Evolutionary conservation across 1,140 invertebrate genomes (phyloP), one percentile per base, ranked within the genome.

Genomic region (Atopsyche davidsoni): DNA sequence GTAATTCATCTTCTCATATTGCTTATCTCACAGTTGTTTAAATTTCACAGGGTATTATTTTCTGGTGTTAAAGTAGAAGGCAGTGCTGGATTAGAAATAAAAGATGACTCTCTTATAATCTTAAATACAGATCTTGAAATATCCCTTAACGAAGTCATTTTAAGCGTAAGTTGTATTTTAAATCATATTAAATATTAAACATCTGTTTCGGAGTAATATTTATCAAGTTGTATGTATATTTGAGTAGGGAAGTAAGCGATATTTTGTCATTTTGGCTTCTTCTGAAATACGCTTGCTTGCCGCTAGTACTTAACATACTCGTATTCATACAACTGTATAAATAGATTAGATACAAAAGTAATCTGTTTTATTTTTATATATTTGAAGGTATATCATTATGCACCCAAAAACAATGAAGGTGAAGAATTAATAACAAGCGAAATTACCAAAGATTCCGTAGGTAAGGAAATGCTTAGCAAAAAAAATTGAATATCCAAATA

Each of bases 151-250:
- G 55, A 57, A 43, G 39, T 57, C 32, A 23, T 46, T 10, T 23
- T 57, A 31, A 53, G 43, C 38, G 55, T 57, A 43, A 53, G 55
- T 53, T n/a, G n/a, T n/a, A n/a, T n/a, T n/a, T n/a, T n/a, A n/a
- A n/a, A n/a, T n/a, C n/a, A n/a, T n/a, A n/a, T n/a, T n/a, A n/a
- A n/a, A n/a, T n/a, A n/a, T n/a, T n/a, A n/a, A n/a, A n/a, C n/a
- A n/a, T n/a, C n/a, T n/a, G n/a, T n/a, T n/a, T n/a, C n/a, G n/a
- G n/a, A n/a, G n/a, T n/a, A n/a, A n/a, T n/a, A n/a, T n/a, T n/a
- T n/a, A n/a, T n/a, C n/a, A n/a, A n/a, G n/a, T n/a, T n/a, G n/a
- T n/a, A n/a, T n/a, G n/a, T n/a, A n/a, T n/a, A n/a, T n/a, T n/a
- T n/a, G n/a, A n/a, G n/a, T n/a, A n/a, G n/a, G n/a, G n/a, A n/a